These are phyloP conservation scores for Astur gentilis DNA, from an alignment of 2,113 vertebrate species.

Conservation along the genomic window DNA sequence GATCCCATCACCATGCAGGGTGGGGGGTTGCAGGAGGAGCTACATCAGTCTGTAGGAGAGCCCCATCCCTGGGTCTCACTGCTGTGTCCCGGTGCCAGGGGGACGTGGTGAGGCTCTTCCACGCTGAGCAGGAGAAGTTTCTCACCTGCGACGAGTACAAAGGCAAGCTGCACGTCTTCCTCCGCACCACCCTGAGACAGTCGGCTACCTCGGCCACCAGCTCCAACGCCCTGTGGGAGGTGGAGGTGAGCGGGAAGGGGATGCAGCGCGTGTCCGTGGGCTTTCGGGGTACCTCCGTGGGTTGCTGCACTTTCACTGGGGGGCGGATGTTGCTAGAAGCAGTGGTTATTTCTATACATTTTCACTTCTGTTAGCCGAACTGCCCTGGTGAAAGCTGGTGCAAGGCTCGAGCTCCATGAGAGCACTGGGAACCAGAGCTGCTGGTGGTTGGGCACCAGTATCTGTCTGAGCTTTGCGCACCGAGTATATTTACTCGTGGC, in stretches of 20 bases:
- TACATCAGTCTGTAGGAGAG: neutral
- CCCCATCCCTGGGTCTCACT: neutral
- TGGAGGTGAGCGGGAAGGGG: constrained; percentile 79
- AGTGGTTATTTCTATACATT: neutral
- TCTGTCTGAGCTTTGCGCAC: neutral
- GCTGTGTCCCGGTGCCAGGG: constrained; percentile 71
- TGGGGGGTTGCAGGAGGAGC: neutral
- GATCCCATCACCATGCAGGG: neutral
- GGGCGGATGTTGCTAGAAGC: too few relatives aligned
- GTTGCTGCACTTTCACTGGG: neutral
- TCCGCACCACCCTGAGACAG: constrained; percentile 91
- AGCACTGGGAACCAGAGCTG: neutral
- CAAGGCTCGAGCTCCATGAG: neutral
- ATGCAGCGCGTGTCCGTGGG: fast-evolving
- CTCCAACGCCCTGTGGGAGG: constrained; percentile 97
- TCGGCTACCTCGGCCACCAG: constrained; percentile 95
- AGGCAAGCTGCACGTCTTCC: constrained; percentile 88
- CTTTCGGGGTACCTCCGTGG: fast-evolving
- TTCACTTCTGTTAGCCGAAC: neutral
- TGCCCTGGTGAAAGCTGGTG: neutral
- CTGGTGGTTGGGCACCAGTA: neutral
- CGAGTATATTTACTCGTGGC: fast-evolving
- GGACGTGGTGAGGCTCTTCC: constrained; percentile 93
- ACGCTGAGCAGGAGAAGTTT: constrained; percentile 97
- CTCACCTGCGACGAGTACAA: constrained; percentile 95